Percentiles rank a stretch among this genome's conserved stretches.
These are phyloP conservation scores for Oncorhynchus kisutch DNA, from an alignment of 2,113 vertebrate species.

Conservation along the genomic window DNA sequence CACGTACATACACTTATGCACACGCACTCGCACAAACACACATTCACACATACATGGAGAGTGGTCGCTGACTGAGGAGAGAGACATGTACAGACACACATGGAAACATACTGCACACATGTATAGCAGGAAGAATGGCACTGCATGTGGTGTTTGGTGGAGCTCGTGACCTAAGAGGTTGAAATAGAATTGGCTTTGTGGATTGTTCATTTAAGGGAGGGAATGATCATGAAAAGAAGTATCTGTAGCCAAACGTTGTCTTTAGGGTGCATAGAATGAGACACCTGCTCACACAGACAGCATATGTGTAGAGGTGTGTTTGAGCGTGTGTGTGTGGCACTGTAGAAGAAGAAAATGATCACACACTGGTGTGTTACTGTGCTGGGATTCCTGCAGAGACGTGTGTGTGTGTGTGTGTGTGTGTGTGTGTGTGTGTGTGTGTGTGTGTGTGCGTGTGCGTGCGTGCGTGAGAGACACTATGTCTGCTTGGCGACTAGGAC, in stretches of 20 bases:
- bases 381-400: conserved; percentile 59
- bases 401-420: too few species aligned
- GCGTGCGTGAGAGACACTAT: conserved; percentile 32
- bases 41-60: background rate
- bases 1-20: background rate
- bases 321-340: background rate
- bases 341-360: background rate
- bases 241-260: too few species aligned
- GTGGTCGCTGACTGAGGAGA: background rate
- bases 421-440: too few species aligned
- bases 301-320: too few species aligned
- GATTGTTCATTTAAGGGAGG: too few species aligned
- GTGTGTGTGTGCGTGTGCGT: too few species aligned
- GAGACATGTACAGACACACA: background rate
- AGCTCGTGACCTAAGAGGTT: too few species aligned
- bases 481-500: conserved; percentile 58
- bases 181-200: too few species aligned
- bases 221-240: too few species aligned
- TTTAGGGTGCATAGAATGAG: too few species aligned
- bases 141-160: too few species aligned
- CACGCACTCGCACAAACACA: background rate
- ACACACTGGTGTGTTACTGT: conserved; percentile 5
- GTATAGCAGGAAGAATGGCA: too few species aligned
- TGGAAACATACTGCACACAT: background rate
- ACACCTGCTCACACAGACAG: background rate